Evolutionary conservation across 2,797 vertebrate species (phyloP).

Genomic region (Sebastes vulpes): DNA sequence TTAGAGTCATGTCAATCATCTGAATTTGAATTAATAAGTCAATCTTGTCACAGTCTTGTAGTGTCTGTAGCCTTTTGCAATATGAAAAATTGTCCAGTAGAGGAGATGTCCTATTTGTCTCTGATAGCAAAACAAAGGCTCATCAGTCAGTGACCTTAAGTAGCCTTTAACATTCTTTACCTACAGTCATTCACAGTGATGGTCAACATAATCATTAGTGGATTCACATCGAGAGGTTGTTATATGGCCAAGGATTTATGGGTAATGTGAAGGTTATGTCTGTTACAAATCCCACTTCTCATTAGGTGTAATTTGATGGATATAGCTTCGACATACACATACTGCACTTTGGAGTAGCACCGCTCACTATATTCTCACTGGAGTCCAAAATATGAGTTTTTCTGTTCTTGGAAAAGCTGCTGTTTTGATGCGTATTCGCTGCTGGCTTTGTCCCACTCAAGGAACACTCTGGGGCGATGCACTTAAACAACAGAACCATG

Average conservation of each 20-base stretch:
- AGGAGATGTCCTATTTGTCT: slow-evolving; percentile 40
- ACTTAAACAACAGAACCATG: slow-evolving; percentile 35
- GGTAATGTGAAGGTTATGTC: not conserved
- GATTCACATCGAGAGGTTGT: not conserved
- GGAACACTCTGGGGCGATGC: slow-evolving; percentile 10
- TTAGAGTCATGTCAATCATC: not conserved
- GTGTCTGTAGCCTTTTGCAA: slow-evolving; percentile 38
- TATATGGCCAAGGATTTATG: slow-evolving; percentile 5
- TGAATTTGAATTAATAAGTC: not conserved
- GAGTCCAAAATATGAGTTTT: not conserved
- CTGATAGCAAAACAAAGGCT: slow-evolving; percentile 1
- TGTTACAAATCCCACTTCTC: slow-evolving; percentile 9
- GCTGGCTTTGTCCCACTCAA: slow-evolving; percentile 6
- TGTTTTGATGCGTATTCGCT: not conserved
- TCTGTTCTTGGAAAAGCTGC: not conserved
- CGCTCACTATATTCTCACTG: not conserved
- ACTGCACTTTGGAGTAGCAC: not conserved
- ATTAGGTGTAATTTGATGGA: slow-evolving; percentile 14
- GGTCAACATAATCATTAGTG: slow-evolving; percentile 6
- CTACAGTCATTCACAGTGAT: slow-evolving; percentile 12
- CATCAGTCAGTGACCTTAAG: slow-evolving; percentile 14
- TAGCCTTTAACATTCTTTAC: not conserved
- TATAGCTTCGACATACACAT: not conserved
- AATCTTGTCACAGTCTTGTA: slow-evolving; percentile 14
- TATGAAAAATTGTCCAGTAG: slow-evolving; percentile 78